Evolutionary conservation across 2,888 invertebrate species (phyloP), one percentile per base, ranked within the genome.

Genomic region (Parascotia fuliginaria): DNA sequence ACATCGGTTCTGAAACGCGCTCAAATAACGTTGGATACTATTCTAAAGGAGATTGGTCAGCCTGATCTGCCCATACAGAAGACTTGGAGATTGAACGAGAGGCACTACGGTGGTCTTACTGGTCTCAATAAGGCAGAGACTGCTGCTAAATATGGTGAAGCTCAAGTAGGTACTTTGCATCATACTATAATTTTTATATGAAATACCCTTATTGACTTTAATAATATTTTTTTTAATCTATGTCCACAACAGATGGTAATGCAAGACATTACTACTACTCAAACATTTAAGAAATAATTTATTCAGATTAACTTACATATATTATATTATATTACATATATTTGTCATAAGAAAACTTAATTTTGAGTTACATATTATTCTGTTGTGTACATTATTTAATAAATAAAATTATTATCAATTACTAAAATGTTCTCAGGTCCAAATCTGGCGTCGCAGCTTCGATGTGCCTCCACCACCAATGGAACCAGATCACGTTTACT

Each of bases 101-200:
- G 97, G 51, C 97, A 97, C 76, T 97, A 97, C 72, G 97, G 97
- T 41, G 96, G 96, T 31, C 93, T 97, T 4, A 97, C 97, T 9
- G 97, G 97, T 1, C 92, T 96, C 53, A 96, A 97, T 76, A 97
- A 97, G 81, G 94, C 96, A 0, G 96, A 97, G 84, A 96, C 97
- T 13, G 97, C 97, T 40, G 95, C 95, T 42, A 96, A 96, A 78
- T 97, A 96, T 85, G 97, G 97, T 9, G 97, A 97, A 77, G 95
- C 95, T 39, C 96, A 96, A 92, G 96, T 95, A 75, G 31, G 34
- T 60, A 51, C 13, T 41, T 33, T 24, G 19, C 3, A 19, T 19
- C 12, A 29, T 9, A 14, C 0, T 16, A 22, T 7, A n/a, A n/a
- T n/a, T n/a, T n/a, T n/a, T n/a, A n/a, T n/a, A n/a, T n/a, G n/a